Conservation (phyloP, 1,140 invertebrate genomes). For the Glomeris maerens region DNA sequence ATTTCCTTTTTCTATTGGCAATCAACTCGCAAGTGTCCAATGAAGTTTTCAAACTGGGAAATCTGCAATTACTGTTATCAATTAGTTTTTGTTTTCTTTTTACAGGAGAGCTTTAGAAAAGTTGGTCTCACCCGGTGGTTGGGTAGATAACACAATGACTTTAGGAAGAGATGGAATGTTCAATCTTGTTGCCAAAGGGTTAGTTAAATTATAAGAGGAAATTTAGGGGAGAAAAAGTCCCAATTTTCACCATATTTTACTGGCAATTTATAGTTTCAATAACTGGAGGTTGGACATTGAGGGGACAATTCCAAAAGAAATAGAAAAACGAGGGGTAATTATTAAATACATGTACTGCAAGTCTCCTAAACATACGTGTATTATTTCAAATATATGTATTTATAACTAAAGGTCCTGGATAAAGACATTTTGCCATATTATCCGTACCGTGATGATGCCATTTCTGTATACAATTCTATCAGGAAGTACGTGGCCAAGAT, state of each 20-base stretch:
- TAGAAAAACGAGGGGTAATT: slow-evolving; percentile 24
- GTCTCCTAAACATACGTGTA: too few relatives aligned
- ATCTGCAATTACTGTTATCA: background rate
- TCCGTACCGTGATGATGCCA: slow-evolving; percentile 36
- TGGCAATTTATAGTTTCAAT: slow-evolving; percentile 19
- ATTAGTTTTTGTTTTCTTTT: slow-evolving; percentile 13
- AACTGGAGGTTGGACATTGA: slow-evolving; percentile 25
- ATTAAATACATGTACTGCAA: too few relatives aligned
- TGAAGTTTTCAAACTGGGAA: background rate
- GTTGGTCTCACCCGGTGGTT: slow-evolving; percentile 32
- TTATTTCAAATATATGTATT: background rate
- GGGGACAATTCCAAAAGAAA: slow-evolving; percentile 24
- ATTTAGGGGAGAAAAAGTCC: too few relatives aligned
- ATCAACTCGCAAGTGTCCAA: slow-evolving; percentile 28
- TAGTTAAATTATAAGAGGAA: too few relatives aligned
- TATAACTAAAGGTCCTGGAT: slow-evolving; percentile 23
- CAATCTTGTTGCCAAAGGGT: slow-evolving; percentile 28
- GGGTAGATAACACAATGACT: slow-evolving; percentile 38
- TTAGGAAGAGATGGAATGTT: slow-evolving; percentile 34
- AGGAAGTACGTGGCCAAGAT: slow-evolving; percentile 32
- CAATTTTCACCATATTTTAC: too few relatives aligned
- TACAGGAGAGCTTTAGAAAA: slow-evolving; percentile 32
- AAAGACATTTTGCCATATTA: slow-evolving; percentile 32
- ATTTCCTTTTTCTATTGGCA: slow-evolving; percentile 35
- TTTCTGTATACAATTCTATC: slow-evolving; percentile 31